Evolutionary conservation across 2,113 vertebrate species (phyloP).

Genomic region (Corythornis cristatus): DNA sequence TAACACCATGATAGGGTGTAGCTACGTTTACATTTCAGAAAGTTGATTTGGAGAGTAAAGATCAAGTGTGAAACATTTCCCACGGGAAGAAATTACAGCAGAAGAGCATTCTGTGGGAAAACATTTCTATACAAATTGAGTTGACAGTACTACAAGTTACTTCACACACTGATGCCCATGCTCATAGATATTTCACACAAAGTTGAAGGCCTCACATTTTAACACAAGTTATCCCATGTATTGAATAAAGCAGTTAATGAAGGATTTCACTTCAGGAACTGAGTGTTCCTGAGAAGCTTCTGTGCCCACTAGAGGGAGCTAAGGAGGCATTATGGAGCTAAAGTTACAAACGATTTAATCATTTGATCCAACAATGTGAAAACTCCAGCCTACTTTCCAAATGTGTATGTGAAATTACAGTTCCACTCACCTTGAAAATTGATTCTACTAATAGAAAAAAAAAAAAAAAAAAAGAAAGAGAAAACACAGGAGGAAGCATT

Average conservation of each 20-base stretch:
- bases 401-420: background rate
- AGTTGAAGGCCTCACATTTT: background rate
- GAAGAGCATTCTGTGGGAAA: background rate
- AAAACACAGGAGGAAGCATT: background rate
- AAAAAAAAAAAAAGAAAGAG: background rate
- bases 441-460: background rate
- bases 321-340: background rate
- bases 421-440: background rate
- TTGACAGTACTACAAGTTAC: background rate
- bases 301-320: background rate
- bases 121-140: background rate
- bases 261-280: background rate
- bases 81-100: background rate
- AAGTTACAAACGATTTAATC: background rate
- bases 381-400: background rate
- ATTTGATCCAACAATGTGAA: background rate
- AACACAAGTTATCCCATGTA: background rate
- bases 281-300: background rate
- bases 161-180: background rate
- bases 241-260: background rate
- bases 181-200: background rate
- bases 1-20: background rate
- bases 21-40: background rate
- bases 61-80: background rate
- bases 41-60: background rate